Conservation (phyloP, 2,113 vertebrate species). For the Pampusana beccarii region DNA sequence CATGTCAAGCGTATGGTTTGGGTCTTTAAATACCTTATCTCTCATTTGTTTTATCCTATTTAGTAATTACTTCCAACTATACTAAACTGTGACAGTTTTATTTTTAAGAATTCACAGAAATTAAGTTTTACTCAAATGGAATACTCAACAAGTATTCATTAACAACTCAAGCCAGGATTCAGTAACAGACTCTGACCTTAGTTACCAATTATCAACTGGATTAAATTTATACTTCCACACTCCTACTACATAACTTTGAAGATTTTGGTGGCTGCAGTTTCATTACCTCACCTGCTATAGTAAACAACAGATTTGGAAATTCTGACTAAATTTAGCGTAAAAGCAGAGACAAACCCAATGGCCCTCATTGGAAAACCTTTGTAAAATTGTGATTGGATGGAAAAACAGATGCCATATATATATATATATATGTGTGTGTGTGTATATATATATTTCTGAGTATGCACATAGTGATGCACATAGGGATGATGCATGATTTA, state of each 20-base stretch:
- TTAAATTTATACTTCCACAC: not conserved
- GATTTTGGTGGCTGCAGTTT: not conserved
- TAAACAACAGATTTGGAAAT: not conserved
- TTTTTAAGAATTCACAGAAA: not conserved
- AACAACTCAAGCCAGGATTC: not conserved
- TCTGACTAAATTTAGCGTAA: not conserved
- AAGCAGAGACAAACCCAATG: not conserved
- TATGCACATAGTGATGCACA: not conserved
- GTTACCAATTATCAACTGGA: not conserved
- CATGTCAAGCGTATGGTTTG: not conserved
- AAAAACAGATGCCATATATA: not conserved
- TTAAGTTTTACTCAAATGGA: not conserved
- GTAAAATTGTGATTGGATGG: not conserved
- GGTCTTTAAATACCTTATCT: not conserved
- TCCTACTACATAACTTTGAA: not conserved
- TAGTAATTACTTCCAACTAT: not conserved
- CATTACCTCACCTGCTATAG: not conserved
- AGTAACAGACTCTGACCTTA: not conserved
- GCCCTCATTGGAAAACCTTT: not conserved
- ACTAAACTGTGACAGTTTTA: not conserved
- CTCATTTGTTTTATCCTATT: not conserved
- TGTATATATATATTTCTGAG: conserved; percentile 34
- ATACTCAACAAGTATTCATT: not conserved
- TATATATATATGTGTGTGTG: no score
- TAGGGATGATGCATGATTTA: not conserved